Base-by-base conservation (phyloP, 1,140 invertebrate genomes). In the Lutraria rhynchaena region DNA sequence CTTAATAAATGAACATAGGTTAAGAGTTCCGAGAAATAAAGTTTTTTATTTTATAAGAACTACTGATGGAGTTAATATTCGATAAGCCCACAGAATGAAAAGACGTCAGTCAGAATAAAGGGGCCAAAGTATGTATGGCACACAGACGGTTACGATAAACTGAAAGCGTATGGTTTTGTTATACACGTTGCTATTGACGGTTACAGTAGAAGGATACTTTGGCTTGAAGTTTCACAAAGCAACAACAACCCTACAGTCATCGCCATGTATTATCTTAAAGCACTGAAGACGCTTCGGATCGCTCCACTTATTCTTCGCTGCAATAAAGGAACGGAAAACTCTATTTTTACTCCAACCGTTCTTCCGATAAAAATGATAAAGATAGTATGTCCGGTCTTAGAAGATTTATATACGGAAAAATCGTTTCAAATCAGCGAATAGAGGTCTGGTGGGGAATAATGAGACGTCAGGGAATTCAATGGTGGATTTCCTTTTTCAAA, bases 161-260 rank as follows among this genome's bases (percentile, higher is more conserved):
- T 90, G 19, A 91, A 90, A 75, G 83, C 86, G 24, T 91, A 81
- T 82, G 90, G 90, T n/a, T 84, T 91, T 63, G 83, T 84, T n/a
- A 87, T 91, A 19, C 82, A 87, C 70, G 87, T 85, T 35, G 86
- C 81, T 41, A 87, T 91, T 11, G 89, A 91, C 76, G 89, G 71
- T 46, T 75, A 37, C 49, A 75, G 71, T n/a, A 61, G 71, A 33
- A 60, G 29, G 31, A 13, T 60, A 27, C 57, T 75, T 22, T 75
- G 71, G 71, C 46, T 60, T 44, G 71, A 60, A 27, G 55, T 75
- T 31, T 60, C 57, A 33, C 51, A 71, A 24, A 51, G 24, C 5
- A 71, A 71, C 49, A 71, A 71, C 51, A 49, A 71, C 33, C 53
- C 55, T 58, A 60, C 37, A 60, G 33, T 75, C 11, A 61, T 75